Percentiles rank a stretch among this genome's conserved stretches.
Evolutionary conservation across 2,888 invertebrate species (phyloP).

Genomic region (Calameuta filiformis): DNA sequence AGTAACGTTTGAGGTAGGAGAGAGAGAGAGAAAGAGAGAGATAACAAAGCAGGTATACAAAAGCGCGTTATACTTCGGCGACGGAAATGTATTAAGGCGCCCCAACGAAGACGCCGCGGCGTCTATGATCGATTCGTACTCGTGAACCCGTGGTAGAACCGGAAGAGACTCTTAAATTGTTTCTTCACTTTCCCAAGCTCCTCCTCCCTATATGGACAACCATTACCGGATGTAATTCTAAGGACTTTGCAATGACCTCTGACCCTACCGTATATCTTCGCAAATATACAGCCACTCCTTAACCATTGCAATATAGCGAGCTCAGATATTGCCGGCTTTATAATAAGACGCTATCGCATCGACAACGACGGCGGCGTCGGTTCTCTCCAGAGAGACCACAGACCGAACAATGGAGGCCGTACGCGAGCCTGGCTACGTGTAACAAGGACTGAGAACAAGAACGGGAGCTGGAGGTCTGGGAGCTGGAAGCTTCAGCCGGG

Average conservation of each 20-base stretch:
- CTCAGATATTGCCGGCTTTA: slow-evolving; percentile 55
- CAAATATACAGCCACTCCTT: too few species aligned
- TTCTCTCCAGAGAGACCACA: slow-evolving; percentile 46
- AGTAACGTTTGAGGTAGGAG: too few species aligned
- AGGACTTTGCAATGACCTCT: too few species aligned
- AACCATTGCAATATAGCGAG: slow-evolving; percentile 2
- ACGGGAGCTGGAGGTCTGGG: slow-evolving; percentile 21
- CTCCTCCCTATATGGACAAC: too few species aligned
- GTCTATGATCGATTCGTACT: too few species aligned
- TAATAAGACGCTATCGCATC: slow-evolving; percentile 62
- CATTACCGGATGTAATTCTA: too few species aligned
- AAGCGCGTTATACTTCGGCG: not conserved
- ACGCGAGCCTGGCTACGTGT: slow-evolving; percentile 33
- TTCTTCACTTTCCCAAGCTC: too few species aligned
- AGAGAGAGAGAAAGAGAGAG: too few species aligned
- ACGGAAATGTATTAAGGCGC: not conserved
- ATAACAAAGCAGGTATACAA: not conserved
- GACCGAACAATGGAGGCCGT: slow-evolving; percentile 46
- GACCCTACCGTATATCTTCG: too few species aligned
- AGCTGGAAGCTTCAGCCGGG: slow-evolving; percentile 14
- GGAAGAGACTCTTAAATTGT: too few species aligned
- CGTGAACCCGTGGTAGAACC: too few species aligned
- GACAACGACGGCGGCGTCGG: slow-evolving; percentile 47
- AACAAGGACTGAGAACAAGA: slow-evolving; percentile 43
- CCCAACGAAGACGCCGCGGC: too few species aligned